phyloP scores from a whole-genome alignment of 1,140 invertebrate species.

The Ips nitidus region DNA sequence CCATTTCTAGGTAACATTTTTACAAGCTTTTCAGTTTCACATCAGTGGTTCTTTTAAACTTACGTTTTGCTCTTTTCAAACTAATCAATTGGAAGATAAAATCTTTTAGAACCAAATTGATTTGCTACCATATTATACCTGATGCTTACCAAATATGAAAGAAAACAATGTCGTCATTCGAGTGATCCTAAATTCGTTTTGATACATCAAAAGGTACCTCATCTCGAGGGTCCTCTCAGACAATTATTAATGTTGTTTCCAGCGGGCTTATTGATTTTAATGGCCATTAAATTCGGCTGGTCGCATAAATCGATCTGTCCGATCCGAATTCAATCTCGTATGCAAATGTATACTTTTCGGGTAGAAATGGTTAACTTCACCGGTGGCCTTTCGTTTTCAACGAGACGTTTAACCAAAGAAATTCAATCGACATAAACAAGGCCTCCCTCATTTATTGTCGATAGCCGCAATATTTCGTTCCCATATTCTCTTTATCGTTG shows the following conservation, averaged over 20 bases:
- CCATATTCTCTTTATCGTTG: not conserved
- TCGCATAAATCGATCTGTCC: conserved; percentile 18
- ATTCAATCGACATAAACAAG: not conserved
- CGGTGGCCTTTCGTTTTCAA: not conserved
- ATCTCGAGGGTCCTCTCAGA: conserved; percentile 3
- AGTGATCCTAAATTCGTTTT: not conserved
- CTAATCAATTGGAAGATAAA: too few species aligned
- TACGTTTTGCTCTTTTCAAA: too few species aligned
- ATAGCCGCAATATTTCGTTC: not conserved
- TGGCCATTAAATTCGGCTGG: conserved; percentile 22
- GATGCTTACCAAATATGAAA: too few species aligned
- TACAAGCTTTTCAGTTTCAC: too few species aligned
- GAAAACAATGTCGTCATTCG: too few species aligned
- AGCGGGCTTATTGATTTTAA: conserved; percentile 24
- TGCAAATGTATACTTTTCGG: conserved; percentile 6
- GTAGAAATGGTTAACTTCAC: not conserved
- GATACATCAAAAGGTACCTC: conserved; percentile 3
- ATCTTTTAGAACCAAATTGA: too few species aligned
- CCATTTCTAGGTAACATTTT: too few species aligned
- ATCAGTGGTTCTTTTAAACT: too few species aligned
- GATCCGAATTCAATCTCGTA: conserved; percentile 1
- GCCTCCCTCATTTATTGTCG: not conserved
- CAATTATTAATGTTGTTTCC: conserved; percentile 17
- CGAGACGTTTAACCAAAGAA: not conserved
- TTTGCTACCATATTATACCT: too few species aligned